Evolutionary conservation across 2,113 vertebrate genomes (phyloP).

Genomic region (Artemisiospiza belli): DNA sequence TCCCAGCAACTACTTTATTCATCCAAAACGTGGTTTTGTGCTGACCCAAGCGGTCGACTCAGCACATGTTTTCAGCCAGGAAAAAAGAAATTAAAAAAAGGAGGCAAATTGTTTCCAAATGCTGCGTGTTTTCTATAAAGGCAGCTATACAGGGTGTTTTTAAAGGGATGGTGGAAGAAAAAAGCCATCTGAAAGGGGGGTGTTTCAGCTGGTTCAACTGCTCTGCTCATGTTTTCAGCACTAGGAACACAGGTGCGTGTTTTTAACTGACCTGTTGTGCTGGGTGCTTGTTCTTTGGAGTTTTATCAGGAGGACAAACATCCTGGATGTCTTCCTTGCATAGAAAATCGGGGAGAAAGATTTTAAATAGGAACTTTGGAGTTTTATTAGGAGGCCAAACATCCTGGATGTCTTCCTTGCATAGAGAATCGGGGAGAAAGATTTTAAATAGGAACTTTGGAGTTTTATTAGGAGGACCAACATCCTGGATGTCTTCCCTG

Average conservation of each 20-base stretch:
- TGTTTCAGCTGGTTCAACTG: not conserved
- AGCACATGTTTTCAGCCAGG: conserved; percentile 28
- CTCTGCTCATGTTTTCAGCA: not conserved
- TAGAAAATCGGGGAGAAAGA: not conserved
- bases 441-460: not conserved
- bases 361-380: not conserved
- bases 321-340: not conserved
- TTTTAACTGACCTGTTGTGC: not conserved
- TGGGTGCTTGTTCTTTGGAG: not conserved
- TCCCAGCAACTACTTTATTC: not conserved
- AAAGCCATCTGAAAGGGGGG: not conserved
- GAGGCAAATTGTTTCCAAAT: conserved; percentile 34
- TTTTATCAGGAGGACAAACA: not conserved
- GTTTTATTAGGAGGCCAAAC: not conserved
- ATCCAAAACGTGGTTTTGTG: not conserved
- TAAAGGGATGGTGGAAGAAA: not conserved
- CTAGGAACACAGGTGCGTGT: rapidly evolving
- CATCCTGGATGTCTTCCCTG: not conserved
- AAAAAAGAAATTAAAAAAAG: not conserved
- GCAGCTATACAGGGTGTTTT: not conserved
- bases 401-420: not conserved
- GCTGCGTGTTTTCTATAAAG: not conserved
- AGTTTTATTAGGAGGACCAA: not conserved
- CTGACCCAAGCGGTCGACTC: conserved; percentile 24
- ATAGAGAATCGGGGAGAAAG: not conserved